phyloP scores from a whole-genome alignment of 2,888 invertebrate species.

The Acheta domesticus region DNA sequence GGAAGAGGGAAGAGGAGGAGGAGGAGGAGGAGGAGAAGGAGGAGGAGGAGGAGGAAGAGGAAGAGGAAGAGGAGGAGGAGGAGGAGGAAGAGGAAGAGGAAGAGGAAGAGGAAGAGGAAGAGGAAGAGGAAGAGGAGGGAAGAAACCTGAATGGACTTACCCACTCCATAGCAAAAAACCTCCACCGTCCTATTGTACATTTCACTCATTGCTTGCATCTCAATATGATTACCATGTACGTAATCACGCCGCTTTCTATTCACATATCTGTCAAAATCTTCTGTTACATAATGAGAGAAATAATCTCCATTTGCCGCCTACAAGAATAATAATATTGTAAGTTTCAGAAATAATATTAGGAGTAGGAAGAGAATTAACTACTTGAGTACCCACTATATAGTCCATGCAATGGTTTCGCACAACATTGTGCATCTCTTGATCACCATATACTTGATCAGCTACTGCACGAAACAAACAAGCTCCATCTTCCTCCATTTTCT shows the following conservation, averaged over 20 bases:
- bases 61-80: too few relatives aligned
- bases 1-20: too few relatives aligned
- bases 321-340: slow-evolving; percentile 38
- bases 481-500: slow-evolving; percentile 82
- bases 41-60: too few relatives aligned
- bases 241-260: slow-evolving; percentile 72
- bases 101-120: too few relatives aligned
- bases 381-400: slow-evolving; percentile 68
- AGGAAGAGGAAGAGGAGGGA: too few relatives aligned
- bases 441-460: slow-evolving; percentile 85
- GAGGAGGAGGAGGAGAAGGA: too few relatives aligned
- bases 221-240: slow-evolving; percentile 86
- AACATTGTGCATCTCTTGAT: slow-evolving; percentile 82
- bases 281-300: slow-evolving; percentile 83
- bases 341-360: too few relatives aligned
- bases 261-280: slow-evolving; percentile 80
- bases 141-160: slow-evolving; percentile 46
- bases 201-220: slow-evolving; percentile 87
- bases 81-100: too few relatives aligned
- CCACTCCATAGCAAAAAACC: slow-evolving; percentile 74
- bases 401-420: slow-evolving; percentile 84
- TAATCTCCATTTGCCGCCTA: slow-evolving; percentile 82
- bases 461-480: slow-evolving; percentile 86
- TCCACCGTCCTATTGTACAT: slow-evolving; percentile 84
- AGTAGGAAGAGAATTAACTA: too few relatives aligned